These are phyloP conservation scores for Poecilia velifera DNA, from an alignment of 2,797 vertebrate genomes.

Conservation along the genomic window DNA sequence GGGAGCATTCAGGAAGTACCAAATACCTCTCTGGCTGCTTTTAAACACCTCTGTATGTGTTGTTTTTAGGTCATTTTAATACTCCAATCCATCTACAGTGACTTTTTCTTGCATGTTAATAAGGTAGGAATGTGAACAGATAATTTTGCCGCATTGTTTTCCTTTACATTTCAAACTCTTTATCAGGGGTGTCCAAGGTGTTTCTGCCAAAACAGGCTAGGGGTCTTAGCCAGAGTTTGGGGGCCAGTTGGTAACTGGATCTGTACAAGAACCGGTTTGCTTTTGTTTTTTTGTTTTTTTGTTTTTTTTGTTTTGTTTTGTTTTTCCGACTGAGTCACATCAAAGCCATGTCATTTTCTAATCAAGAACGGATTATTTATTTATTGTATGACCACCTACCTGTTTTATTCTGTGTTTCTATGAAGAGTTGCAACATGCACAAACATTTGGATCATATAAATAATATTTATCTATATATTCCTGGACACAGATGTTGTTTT, in stretches of 20 bases:
- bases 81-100: neutral
- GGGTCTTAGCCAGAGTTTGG: neutral
- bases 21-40: neutral
- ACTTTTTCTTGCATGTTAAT: neutral
- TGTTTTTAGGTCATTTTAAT: neutral
- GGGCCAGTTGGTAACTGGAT: neutral
- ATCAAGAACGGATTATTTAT: no score
- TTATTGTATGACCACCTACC: no score
- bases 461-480: no score
- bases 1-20: neutral
- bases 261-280: neutral
- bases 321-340: no score
- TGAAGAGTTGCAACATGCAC: no score
- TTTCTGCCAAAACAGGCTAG: neutral
- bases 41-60: neutral
- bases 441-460: no score
- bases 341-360: no score
- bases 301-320: no score
- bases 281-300: neutral
- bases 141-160: neutral
- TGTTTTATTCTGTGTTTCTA: no score
- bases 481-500: no score
- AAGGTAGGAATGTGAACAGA: neutral
- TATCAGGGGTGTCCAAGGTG: neutral
- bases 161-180: neutral